Evolutionary conservation across 2,113 vertebrate species (phyloP), one percentile per base, ranked within the genome.

Genomic region (Prolemur simus): DNA sequence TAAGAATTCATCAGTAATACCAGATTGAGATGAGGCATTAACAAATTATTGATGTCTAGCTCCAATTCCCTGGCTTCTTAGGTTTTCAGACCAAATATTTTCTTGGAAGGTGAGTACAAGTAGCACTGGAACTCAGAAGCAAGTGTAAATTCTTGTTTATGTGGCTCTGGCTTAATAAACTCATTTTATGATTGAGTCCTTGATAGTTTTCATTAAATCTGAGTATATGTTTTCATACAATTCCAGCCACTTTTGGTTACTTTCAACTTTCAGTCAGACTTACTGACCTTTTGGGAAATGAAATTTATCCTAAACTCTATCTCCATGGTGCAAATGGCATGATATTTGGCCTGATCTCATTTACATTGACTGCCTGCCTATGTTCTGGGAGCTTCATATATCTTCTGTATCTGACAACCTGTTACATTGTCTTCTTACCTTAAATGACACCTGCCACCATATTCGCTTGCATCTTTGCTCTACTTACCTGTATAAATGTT

Each of bases 21-120:
- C 47, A 89, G 52, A 42, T 25, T 82, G 34, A 89, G 39, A 92
- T 60, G 68, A 52, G 47, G 3, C 54, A 68, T 29, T 76, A 78
- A 93, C 66, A 58, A 89, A 92, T 84, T 89, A 87, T 68, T 87
- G 47, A 89, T 78, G 39, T 60, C 29, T 32, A 54, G 8, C 3
- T 91, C 32, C 3, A 93, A 86, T 86, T 73, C 3, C 27, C 34
- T 89, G 56, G 25, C 42, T 45, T 39, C 29, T 58, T 29, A 32
- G 12, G 63, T 74, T 95, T 89, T 66, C 15, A 42, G 25, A 82
- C 78, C 9, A 94, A 89, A 63, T 78, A 58, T 87, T 95, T 94
- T 52, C 42, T 73, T 76, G 66, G 27, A n/a, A 82, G 17, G 23
- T 78, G 10, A 82, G 74, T 77, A 39, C 21, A 76, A 87, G 10